Evolutionary conservation across 30 jellyfish, hydroid and myxozoan genomes (phyloP).

Genomic region (Aurelia aurita): DNA sequence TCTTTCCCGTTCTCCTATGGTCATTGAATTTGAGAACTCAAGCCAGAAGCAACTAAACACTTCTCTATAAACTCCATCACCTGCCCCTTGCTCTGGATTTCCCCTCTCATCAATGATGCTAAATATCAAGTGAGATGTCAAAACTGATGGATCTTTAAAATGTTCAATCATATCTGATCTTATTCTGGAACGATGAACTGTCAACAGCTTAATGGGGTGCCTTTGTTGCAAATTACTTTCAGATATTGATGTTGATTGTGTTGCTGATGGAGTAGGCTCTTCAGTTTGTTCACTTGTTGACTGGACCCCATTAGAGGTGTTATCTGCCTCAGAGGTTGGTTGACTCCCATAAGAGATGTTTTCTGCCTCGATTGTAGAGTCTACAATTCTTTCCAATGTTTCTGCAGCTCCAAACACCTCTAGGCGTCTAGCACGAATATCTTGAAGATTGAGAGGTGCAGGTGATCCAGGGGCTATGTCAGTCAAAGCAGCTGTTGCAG

Average conservation of each 20-base stretch:
- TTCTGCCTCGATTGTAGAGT: slow-evolving; percentile 12
- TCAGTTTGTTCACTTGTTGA: too few relatives aligned
- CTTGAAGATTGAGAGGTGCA: slow-evolving; percentile 14
- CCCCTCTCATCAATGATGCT: slow-evolving; percentile 48
- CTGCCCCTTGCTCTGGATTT: slow-evolving; percentile 28
- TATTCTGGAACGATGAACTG: slow-evolving; percentile 36
- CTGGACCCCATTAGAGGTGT: slow-evolving; percentile 3
- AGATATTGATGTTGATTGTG: neutral
- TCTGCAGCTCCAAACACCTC: slow-evolving; percentile 21
- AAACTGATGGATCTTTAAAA: slow-evolving; percentile 28
- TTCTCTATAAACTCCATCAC: slow-evolving; percentile 37
- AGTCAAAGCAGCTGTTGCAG: slow-evolving; percentile 7
- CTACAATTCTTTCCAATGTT: slow-evolving; percentile 7
- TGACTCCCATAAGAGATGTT: slow-evolving; percentile 16
- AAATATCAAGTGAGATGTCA: slow-evolving; percentile 14
- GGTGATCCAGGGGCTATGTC: slow-evolving; percentile 16
- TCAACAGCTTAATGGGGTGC: slow-evolving; percentile 23
- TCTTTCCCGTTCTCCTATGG: slow-evolving; percentile 30
- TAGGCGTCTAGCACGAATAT: slow-evolving; percentile 8
- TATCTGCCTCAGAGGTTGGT: slow-evolving; percentile 6
- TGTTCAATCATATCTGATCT: slow-evolving; percentile 28
- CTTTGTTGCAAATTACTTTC: slow-evolving; percentile 43
- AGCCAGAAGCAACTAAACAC: slow-evolving; percentile 44
- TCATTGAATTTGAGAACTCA: slow-evolving; percentile 35
- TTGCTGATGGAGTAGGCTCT: slow-evolving; percentile 22